phyloP scores from a whole-genome alignment of 2,797 vertebrate genomes.

The Enteromius paludinosus region DNA sequence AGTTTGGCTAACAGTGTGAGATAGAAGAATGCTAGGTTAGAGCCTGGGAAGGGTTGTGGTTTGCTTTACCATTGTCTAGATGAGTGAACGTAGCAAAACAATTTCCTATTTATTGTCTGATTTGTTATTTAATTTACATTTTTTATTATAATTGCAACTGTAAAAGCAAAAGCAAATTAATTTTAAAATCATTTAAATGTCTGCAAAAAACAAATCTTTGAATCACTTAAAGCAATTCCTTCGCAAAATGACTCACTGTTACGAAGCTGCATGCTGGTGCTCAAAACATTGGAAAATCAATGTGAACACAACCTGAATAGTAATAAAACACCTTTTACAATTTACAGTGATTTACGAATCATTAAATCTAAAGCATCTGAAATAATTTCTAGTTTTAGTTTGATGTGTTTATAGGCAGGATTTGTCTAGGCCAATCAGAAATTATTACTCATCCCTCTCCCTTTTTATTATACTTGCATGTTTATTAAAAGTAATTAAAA shows the following conservation, averaged over 20 bases:
- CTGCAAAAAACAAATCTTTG: background rate
- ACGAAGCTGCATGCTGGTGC: background rate
- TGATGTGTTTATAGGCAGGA: background rate
- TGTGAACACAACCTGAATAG: background rate
- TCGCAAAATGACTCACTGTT: background rate
- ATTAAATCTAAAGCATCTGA: background rate
- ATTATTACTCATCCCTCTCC: background rate
- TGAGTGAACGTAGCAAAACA: background rate
- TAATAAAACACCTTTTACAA: background rate
- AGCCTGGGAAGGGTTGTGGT: background rate
- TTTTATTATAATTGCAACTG: background rate
- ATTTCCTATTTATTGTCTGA: background rate
- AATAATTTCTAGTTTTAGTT: background rate
- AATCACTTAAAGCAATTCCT: background rate
- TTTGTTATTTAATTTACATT: too few relatives aligned
- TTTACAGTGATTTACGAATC: background rate
- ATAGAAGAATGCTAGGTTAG: slow-evolving; percentile 28
- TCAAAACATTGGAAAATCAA: background rate
- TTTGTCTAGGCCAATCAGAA: background rate
- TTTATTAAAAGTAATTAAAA: background rate
- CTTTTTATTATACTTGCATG: background rate
- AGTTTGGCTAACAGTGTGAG: slow-evolving; percentile 35
- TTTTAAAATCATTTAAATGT: background rate
- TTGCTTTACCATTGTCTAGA: background rate
- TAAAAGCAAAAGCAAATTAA: too few relatives aligned